phyloP scores from a whole-genome alignment of 2,113 vertebrate species.

The Casuarius casuarius region DNA sequence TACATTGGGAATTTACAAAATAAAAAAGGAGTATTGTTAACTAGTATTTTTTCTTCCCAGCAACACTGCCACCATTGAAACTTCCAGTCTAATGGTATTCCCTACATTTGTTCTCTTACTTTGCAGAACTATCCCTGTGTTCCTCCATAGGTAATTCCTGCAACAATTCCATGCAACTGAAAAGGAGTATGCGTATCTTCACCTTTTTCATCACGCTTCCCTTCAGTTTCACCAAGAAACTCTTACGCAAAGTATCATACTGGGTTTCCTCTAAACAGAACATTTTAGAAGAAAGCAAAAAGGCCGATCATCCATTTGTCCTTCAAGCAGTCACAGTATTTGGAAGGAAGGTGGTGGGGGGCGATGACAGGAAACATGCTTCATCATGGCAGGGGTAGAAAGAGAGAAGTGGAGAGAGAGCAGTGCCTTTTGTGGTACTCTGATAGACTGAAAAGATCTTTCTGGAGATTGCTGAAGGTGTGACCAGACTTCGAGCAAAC shows the following conservation, averaged over 20 bases:
- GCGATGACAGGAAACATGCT: background rate
- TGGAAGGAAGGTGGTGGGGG: background rate
- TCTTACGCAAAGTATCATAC: accelerated
- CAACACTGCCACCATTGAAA: background rate
- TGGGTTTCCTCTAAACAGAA: background rate
- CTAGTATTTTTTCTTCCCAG: background rate
- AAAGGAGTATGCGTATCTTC: accelerated
- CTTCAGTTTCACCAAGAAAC: background rate
- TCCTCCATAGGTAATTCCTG: background rate
- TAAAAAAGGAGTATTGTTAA: background rate
- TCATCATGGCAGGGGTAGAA: background rate
- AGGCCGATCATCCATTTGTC: background rate
- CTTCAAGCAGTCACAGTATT: background rate
- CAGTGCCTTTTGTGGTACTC: background rate
- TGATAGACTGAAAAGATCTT: background rate
- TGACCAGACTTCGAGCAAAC: background rate
- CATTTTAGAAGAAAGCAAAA: background rate
- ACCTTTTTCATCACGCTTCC: background rate
- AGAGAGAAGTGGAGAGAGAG: background rate
- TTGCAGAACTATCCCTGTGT: background rate
- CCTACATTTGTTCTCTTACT: background rate
- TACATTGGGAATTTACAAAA: background rate
- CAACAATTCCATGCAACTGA: background rate
- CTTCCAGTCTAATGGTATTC: background rate
- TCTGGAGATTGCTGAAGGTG: background rate